A percentile compares a stretch with the other conserved stretches of the same genome.
Conservation (phyloP, 2,113 vertebrate genomes). For the Protomyctophum bolini region DNA sequence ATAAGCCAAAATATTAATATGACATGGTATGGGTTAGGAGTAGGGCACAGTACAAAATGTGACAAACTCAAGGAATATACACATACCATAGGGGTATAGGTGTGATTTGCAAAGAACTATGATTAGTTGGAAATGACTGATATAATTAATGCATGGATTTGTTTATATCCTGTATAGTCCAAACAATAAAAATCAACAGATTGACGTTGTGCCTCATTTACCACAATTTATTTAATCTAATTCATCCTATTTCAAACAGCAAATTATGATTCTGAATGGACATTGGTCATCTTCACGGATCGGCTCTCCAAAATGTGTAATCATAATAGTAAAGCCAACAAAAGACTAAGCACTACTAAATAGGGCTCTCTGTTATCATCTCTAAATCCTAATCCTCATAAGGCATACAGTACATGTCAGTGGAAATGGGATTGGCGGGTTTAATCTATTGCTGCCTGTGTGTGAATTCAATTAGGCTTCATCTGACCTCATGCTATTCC, state of each 20-base stretch:
- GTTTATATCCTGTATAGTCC: no score
- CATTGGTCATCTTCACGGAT: no score
- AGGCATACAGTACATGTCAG: conserved; percentile 40
- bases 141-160: not conserved
- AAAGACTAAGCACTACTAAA: conserved; percentile 17
- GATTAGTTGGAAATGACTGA: not conserved
- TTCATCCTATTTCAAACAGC: no score
- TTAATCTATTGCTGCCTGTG: conserved; percentile 67
- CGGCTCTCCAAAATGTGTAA: no score
- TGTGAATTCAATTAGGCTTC: conserved; percentile 74
- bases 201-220: no score
- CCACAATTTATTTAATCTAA: no score
- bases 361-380: conserved; percentile 29
- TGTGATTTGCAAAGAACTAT: not conserved
- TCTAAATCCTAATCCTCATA: conserved; percentile 59
- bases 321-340: no score
- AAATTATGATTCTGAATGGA: no score
- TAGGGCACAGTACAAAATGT: not conserved
- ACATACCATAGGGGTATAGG: no score
- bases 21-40: not conserved
- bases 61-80: not conserved
- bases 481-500: conserved; percentile 73
- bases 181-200: no score
- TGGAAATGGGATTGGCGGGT: conserved; percentile 54
- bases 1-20: not conserved